These are phyloP conservation scores for Herpailurus yagouaroundi DNA, from an alignment of 2,113 vertebrate species.

Conservation along the genomic window DNA sequence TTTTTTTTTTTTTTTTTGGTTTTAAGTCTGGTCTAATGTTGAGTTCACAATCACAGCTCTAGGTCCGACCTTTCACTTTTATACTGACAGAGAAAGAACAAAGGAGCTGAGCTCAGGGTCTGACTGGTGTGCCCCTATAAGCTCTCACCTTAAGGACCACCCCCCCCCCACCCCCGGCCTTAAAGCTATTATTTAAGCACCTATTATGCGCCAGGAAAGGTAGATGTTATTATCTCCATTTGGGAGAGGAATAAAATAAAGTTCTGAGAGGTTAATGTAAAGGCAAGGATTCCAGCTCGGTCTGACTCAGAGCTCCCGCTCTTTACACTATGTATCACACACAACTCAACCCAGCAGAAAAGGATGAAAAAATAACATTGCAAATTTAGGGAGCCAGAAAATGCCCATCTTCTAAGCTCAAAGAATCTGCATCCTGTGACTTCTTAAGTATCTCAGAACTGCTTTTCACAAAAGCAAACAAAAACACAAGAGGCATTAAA, in stretches of 20 bases:
- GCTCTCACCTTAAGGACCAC: not conserved
- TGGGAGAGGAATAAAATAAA: not conserved
- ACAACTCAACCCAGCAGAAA: not conserved
- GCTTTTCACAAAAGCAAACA: slow-evolving; percentile 10
- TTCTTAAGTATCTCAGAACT: not conserved
- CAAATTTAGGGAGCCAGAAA: not conserved
- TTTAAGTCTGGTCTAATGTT: not conserved
- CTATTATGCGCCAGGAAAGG: not conserved
- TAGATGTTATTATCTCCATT: not conserved
- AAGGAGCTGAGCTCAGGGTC: not conserved
- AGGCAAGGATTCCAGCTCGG: not conserved
- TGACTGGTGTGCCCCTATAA: not conserved
- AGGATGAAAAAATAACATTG: not conserved
- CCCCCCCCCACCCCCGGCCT: not conserved
- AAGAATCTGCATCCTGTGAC: not conserved
- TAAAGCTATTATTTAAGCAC: not conserved
- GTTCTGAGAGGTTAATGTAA: not conserved
- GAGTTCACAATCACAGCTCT: not conserved
- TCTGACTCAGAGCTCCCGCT: not conserved
- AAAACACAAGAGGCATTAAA: not conserved
- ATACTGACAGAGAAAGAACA: not conserved
- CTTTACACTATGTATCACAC: not conserved
- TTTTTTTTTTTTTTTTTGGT: not conserved
- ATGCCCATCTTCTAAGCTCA: not conserved
- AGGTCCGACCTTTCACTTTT: not conserved